phyloP scores from a whole-genome alignment of 2,113 vertebrate genomes.

The Axis porcinus region DNA sequence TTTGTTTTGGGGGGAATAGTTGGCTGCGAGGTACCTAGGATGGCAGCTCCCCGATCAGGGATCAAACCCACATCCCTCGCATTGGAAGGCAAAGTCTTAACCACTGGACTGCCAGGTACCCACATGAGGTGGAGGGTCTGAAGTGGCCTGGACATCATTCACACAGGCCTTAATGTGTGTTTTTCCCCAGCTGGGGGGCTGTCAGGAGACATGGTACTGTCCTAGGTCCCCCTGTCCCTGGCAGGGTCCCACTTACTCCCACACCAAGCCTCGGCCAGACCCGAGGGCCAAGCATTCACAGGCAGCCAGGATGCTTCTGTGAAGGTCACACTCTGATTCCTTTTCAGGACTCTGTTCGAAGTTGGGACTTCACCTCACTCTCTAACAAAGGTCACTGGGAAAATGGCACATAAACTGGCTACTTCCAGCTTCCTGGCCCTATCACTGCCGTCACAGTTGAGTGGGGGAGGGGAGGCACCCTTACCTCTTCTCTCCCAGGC shows the following conservation, averaged over 20 bases:
- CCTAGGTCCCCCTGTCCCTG: neutral
- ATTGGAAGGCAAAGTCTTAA: neutral
- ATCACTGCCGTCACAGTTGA: neutral
- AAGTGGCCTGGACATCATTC: neutral
- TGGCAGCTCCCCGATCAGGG: neutral
- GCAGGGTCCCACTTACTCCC: neutral
- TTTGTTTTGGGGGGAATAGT: neutral
- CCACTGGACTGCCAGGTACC: neutral
- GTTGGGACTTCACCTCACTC: neutral
- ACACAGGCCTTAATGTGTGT: neutral
- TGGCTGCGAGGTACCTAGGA: neutral
- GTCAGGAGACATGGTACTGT: neutral
- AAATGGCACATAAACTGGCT: slow-evolving; percentile 1
- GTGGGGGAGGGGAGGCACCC: neutral
- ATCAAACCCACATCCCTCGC: neutral
- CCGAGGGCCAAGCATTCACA: neutral
- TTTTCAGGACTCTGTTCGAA: slow-evolving; percentile 36
- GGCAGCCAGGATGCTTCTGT: neutral
- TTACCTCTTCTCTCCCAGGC: neutral
- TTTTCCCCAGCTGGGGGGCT: neutral
- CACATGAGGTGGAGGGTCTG: neutral
- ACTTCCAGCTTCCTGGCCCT: neutral
- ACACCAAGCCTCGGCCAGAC: neutral
- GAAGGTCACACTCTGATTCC: neutral
- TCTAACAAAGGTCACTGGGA: slow-evolving; percentile 16